Evolutionary conservation across 2,797 vertebrate species (phyloP).

Genomic region (Bovichtus diacanthus): DNA sequence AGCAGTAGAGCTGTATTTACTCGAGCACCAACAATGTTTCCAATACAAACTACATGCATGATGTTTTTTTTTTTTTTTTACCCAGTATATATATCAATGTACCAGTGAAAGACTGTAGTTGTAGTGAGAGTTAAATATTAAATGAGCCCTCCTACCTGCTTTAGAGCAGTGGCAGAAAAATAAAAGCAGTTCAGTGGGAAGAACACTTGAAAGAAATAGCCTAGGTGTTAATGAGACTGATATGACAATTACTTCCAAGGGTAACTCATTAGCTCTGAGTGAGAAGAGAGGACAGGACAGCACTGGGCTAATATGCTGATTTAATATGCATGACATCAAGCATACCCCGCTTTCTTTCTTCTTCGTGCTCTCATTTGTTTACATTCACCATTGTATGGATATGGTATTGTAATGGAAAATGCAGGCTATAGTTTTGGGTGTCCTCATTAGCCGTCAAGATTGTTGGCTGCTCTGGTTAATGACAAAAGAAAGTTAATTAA

Average conservation of each 20-base stretch:
- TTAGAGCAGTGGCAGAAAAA: constrained; percentile 10
- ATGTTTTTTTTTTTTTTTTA: not conserved
- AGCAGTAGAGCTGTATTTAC: not conserved
- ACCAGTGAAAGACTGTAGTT: not conserved
- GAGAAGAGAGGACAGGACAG: constrained; percentile 40
- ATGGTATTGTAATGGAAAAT: constrained; percentile 10
- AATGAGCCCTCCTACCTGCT: constrained; percentile 16
- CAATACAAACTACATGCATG: not conserved
- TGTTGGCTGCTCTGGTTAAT: constrained; percentile 51
- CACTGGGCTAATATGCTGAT: constrained; percentile 11
- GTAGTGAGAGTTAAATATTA: constrained; percentile 1
- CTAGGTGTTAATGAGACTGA: constrained; percentile 72
- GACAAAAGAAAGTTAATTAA: constrained; percentile 76
- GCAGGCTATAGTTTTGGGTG: constrained; percentile 24
- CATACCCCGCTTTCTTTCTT: constrained; percentile 20
- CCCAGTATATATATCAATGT: not conserved
- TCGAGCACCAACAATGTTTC: not conserved
- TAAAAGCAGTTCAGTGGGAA: constrained; percentile 49
- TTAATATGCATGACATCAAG: constrained; percentile 65
- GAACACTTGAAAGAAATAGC: constrained; percentile 64
- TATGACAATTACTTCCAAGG: constrained; percentile 76
- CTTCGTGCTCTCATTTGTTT: constrained; percentile 29
- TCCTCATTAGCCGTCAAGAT: constrained; percentile 44
- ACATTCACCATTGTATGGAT: not conserved
- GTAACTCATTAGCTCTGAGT: constrained; percentile 72